Evolutionary conservation across 2,113 vertebrate species (phyloP).

Genomic region (Rallus limicola): DNA sequence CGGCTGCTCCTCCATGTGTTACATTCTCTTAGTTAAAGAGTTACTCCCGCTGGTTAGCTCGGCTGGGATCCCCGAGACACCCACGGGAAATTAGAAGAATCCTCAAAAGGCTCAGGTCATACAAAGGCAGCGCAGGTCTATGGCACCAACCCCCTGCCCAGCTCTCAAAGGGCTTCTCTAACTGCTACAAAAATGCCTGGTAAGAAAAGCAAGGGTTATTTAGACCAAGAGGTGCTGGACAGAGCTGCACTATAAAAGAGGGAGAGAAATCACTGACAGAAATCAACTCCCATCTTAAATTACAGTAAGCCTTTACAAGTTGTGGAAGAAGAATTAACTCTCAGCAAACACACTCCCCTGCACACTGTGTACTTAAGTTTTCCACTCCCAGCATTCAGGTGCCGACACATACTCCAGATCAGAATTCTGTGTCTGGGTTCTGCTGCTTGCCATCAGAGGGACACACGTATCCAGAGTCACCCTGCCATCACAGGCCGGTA

Average conservation of each 20-base stretch:
- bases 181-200: not conserved
- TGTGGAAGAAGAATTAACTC: not conserved
- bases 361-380: not conserved
- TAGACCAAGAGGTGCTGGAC: not conserved
- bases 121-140: constrained; percentile 2
- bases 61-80: not conserved
- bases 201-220: not conserved
- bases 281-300: not conserved
- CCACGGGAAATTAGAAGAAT: not conserved
- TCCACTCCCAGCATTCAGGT: not conserved
- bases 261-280: not conserved
- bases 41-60: not conserved
- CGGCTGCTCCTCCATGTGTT: not conserved
- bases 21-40: not conserved
- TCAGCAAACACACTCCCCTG: not conserved
- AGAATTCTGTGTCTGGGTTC: not conserved
- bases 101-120: not conserved
- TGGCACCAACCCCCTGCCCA: not conserved
- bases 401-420: not conserved
- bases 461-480: not conserved
- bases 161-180: not conserved
- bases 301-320: not conserved
- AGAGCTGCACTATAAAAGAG: not conserved
- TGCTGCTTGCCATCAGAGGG: not conserved
- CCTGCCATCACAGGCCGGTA: not conserved